Evolutionary conservation across 2,113 vertebrate species (phyloP), one percentile per base, ranked within the genome.

Genomic region (Ramphastos sulfuratus): DNA sequence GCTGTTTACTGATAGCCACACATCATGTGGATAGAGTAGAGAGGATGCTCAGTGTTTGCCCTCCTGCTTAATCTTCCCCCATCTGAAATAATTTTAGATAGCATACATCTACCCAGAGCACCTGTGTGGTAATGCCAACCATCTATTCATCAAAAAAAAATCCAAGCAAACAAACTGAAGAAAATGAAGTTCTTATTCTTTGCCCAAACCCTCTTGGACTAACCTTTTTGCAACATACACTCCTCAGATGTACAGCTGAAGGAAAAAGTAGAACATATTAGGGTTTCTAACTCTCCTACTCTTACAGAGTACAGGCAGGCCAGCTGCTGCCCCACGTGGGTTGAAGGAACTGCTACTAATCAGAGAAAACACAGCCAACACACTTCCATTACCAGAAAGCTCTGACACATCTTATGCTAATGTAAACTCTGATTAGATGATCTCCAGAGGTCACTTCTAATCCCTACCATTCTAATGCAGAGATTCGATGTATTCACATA

Each of bases 381-480:
- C 4, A 3, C 1, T 1, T 8, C 39, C 6, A 0, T 16, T 19
- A 13, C 4, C 1, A 13, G 19, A 65, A 33, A 69, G 50, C 31
- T 66, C 37, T 21, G 46, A 52, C 12, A 79, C 7, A 24, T 23
- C 24, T 33, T 23, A 7, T 5, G 5, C 8, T 16, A 8, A 42
- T 5, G 3, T 14, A 20, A 24, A 52, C 50, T 52, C 6, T 6
- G 23, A 52, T 25, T 52, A 52, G 23, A 52, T 52, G 50, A 50
- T 50, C 48, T 52, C 23, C 50, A 52, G 23, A 52, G 23, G 50
- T 52, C 23, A 52, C 23, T 25, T 52, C 24, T 11, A 52, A 24
- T 24, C 50, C 12, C 50, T 24, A 13, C 50, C 50, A 52, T 25
- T 24, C 50, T 52, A 10, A 42, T 5, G 3, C 20, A 21, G 12